A percentile compares a stretch with the other conserved stretches of the same genome.
Conservation (phyloP, 2,113 vertebrate species). For the Tupaia chinensis region DNA sequence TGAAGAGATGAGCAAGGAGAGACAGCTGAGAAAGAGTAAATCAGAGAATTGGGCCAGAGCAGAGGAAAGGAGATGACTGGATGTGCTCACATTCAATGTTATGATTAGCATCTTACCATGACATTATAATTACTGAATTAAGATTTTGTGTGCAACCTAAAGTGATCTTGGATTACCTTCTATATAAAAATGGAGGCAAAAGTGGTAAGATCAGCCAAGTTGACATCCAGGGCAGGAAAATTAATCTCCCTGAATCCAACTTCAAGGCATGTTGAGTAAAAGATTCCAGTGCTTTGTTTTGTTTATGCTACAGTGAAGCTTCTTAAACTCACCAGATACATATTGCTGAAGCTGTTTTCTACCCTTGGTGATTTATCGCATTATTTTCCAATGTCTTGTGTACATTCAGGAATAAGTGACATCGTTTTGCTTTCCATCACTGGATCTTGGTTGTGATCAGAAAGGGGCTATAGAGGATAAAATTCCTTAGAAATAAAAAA, state of each 20-base stretch:
- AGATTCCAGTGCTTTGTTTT: background rate
- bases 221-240: background rate
- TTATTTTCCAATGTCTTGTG: background rate
- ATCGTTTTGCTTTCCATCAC: background rate
- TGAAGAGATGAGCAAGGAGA: background rate
- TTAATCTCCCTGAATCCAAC: background rate
- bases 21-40: background rate
- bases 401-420: background rate
- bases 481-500: background rate
- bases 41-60: background rate
- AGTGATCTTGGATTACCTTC: background rate
- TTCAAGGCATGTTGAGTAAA: background rate
- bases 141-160: conserved; percentile 8
- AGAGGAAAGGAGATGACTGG: background rate
- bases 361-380: background rate
- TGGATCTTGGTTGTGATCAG: background rate
- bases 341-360: background rate
- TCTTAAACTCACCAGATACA: background rate
- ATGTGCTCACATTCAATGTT: background rate
- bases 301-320: background rate
- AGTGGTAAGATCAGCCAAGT: background rate
- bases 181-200: conserved; percentile 24
- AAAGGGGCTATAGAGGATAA: background rate
- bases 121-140: conserved; percentile 52
- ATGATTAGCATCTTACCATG: background rate